phyloP scores from a whole-genome alignment of 1,140 invertebrate genomes.

The Diorhabda carinulata region DNA sequence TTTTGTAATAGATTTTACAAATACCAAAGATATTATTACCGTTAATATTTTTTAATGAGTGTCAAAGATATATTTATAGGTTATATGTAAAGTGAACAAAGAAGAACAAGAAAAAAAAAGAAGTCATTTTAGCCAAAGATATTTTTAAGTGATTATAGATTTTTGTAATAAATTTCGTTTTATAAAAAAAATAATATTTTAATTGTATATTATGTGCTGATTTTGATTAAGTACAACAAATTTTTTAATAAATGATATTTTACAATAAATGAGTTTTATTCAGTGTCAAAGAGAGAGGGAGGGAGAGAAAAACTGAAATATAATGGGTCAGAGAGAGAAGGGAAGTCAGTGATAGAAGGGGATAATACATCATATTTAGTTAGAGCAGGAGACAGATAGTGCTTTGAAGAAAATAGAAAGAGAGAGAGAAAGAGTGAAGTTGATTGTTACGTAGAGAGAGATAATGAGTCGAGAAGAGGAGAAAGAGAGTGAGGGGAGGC shows the following conservation, averaged over 20 bases:
- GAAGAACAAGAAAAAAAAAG: neutral
- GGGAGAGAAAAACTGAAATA: too few relatives aligned
- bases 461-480: too few relatives aligned
- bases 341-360: too few relatives aligned
- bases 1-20: neutral
- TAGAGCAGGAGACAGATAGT: too few relatives aligned
- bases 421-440: too few relatives aligned
- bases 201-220: neutral
- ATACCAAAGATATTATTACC: neutral
- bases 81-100: neutral
- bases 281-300: too few relatives aligned
- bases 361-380: too few relatives aligned
- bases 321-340: too few relatives aligned
- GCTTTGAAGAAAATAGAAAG: too few relatives aligned
- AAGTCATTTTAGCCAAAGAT: neutral
- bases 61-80: neutral
- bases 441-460: too few relatives aligned
- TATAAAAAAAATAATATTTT: neutral
- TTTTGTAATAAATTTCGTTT: neutral
- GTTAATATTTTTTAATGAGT: neutral
- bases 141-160: neutral
- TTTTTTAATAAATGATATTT: conserved; percentile 1
- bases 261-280: neutral
- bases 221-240: neutral
- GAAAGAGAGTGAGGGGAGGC: neutral